Evolutionary conservation across 2,113 vertebrate genomes (phyloP).

Genomic region (Poeciliopsis retropinna): DNA sequence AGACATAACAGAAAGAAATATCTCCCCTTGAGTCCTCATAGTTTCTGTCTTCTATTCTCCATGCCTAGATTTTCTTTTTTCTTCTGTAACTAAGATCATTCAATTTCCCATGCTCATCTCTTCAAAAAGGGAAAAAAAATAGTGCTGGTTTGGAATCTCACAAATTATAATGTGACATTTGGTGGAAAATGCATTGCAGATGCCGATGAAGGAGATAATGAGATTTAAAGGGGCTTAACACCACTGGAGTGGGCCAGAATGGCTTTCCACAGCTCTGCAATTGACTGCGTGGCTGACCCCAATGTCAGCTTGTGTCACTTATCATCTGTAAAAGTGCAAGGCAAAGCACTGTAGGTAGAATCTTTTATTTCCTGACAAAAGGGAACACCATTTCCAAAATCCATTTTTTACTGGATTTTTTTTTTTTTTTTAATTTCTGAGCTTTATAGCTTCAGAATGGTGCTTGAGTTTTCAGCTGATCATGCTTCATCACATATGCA

Average conservation of each 20-base stretch:
- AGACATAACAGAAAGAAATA: not conserved
- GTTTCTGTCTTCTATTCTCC: constrained; percentile 2
- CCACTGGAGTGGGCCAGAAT: constrained; percentile 39
- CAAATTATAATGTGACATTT: constrained; percentile 69
- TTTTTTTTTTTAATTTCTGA: constrained; percentile 16
- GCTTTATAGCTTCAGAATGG: constrained; percentile 12
- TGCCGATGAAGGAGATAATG: constrained; percentile 49
- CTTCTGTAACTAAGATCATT: constrained; percentile 28
- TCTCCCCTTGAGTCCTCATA: not conserved
- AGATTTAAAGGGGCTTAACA: constrained; percentile 61
- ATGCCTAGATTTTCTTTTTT: constrained; percentile 6
- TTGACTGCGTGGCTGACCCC: constrained; percentile 50
- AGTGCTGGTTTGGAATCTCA: constrained; percentile 31
- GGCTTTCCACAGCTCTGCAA: constrained; percentile 48
- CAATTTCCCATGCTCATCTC: constrained; percentile 41
- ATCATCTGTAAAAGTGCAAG: constrained; percentile 57
- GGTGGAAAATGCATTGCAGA: constrained; percentile 53
- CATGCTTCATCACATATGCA: constrained; percentile 52
- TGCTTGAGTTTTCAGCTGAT: constrained; percentile 59
- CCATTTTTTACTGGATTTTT: not conserved
- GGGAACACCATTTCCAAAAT: constrained; percentile 14
- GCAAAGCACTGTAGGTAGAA: constrained; percentile 32
- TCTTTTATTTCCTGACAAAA: constrained; percentile 41
- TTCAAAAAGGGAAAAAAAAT: constrained; percentile 26
- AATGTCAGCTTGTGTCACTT: constrained; percentile 58